Evolutionary conservation across 1,140 invertebrate species (phyloP), one percentile per base, ranked within the genome.

Genomic region (Myzus persicae): DNA sequence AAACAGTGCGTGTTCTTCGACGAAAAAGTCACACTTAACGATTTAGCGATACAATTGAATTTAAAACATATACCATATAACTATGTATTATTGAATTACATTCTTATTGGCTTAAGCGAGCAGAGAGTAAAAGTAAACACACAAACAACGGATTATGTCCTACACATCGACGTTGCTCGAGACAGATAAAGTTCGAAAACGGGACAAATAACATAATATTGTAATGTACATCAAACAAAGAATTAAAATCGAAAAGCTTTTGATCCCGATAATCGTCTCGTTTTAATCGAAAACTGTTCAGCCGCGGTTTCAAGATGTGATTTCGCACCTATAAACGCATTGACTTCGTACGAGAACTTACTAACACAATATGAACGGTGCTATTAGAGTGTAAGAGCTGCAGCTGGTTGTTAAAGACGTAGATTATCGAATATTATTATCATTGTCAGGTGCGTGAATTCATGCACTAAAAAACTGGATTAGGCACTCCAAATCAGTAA

Each of bases 181-280:
- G 22, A 24, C 9, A 48, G 44, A 88, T 46, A 36, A 89, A 2
- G 48, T 89, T 51, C 8, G n/a, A 51, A 85, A 85, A 51, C 46
- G 36, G 36, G 31, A 51, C 51, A 18, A 31, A 40, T 81, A 81
- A 82, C 22, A 82, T 40, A 38, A 31, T n/a, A 44, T 42, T 87
- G 31, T 84, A 87, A 31, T 31, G 31, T 44, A 42, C 59, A 44
- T 87, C 42, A 38, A 87, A 26, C 42, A 31, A 20, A 87, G 44
- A 87, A 87, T 46, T 46, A 87, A 87, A 46, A 85, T n/a, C 42
- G 84, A 85, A 76, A 76, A 76, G 24, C 85, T 87, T 48, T 87
- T 87, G 46, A 87, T 87, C 85, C 42, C 38, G 5, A 87, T 87
- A 36, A 36, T 87, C 42, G 44, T 87, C 59, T 76, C 31, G 8